These are phyloP conservation scores for Hemithea aestivaria DNA, from an alignment of 2,888 invertebrate genomes.

Conservation along the genomic window DNA sequence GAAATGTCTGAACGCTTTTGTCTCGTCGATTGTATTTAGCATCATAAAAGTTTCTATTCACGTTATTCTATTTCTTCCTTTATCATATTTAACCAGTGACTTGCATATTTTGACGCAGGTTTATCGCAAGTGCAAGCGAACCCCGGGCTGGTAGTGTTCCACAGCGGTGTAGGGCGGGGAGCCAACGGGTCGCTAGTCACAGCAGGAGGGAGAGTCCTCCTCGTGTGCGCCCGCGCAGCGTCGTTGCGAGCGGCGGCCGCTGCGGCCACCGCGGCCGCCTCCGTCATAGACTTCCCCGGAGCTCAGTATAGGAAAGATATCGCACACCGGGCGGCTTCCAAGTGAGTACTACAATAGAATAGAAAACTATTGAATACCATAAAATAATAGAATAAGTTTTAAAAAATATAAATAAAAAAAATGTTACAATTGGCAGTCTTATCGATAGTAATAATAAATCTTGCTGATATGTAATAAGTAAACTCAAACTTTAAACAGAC, in stretches of 20 bases:
- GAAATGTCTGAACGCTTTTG: too few relatives aligned
- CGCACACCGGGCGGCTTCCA: slow-evolving; percentile 90
- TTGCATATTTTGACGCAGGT: slow-evolving; percentile 55
- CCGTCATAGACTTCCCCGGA: slow-evolving; percentile 89
- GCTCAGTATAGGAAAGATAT: slow-evolving; percentile 94
- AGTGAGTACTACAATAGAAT: slow-evolving; percentile 79
- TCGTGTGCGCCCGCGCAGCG: slow-evolving; percentile 83
- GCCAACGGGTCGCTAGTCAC: slow-evolving; percentile 83
- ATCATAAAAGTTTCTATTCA: too few relatives aligned
- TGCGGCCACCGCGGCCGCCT: slow-evolving; percentile 85
- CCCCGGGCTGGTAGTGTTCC: slow-evolving; percentile 84
- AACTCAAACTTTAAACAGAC: too few relatives aligned
- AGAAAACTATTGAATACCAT: too few relatives aligned
- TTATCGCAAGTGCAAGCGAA: slow-evolving; percentile 74
- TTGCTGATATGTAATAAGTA: too few relatives aligned
- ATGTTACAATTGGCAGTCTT: too few relatives aligned
- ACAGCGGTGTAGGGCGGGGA: slow-evolving; percentile 88
- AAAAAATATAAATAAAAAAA: too few relatives aligned
- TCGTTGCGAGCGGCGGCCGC: slow-evolving; percentile 85
- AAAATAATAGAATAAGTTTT: too few relatives aligned
- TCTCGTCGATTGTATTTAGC: too few relatives aligned
- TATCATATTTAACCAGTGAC: too few relatives aligned
- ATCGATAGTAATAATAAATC: too few relatives aligned
- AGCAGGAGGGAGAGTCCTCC: slow-evolving; percentile 94
- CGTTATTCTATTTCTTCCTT: too few relatives aligned